Evolutionary conservation across 2,113 vertebrate species (phyloP).

Genomic region (Muscicapa adusta): DNA sequence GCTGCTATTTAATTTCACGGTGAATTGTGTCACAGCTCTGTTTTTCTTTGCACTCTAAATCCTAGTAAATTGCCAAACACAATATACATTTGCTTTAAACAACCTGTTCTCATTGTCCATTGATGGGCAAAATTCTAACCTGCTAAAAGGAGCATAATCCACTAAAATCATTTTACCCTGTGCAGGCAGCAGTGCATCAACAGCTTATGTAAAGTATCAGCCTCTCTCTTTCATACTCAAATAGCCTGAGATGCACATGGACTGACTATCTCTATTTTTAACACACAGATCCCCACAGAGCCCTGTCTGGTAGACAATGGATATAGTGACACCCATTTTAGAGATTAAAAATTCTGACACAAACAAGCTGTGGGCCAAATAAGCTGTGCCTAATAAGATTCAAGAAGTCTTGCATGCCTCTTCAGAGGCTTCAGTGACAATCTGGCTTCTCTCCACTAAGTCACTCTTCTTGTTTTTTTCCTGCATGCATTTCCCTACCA

Average conservation of each 20-base stretch:
- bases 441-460: not conserved
- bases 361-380: not conserved
- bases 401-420: not conserved
- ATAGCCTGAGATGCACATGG: not conserved
- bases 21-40: conserved; percentile 22
- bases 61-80: conserved; percentile 20
- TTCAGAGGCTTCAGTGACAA: not conserved
- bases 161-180: conserved; percentile 1
- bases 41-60: conserved; percentile 5
- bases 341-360: conserved; percentile 18
- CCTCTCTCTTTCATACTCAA: not conserved
- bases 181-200: not conserved
- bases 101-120: conserved; percentile 2
- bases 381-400: conserved; percentile 26
- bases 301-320: not conserved
- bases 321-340: not conserved
- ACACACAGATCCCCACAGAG: not conserved
- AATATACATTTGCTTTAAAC: conserved; percentile 11
- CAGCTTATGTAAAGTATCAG: not conserved
- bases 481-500: not conserved
- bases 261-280: not conserved
- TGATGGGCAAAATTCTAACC: conserved; percentile 6
- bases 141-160: conserved; percentile 14
- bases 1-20: conserved; percentile 40
- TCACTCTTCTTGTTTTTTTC: not conserved